phyloP scores from a whole-genome alignment of 1,140 invertebrate species.

The Pectinophora gossypiella region DNA sequence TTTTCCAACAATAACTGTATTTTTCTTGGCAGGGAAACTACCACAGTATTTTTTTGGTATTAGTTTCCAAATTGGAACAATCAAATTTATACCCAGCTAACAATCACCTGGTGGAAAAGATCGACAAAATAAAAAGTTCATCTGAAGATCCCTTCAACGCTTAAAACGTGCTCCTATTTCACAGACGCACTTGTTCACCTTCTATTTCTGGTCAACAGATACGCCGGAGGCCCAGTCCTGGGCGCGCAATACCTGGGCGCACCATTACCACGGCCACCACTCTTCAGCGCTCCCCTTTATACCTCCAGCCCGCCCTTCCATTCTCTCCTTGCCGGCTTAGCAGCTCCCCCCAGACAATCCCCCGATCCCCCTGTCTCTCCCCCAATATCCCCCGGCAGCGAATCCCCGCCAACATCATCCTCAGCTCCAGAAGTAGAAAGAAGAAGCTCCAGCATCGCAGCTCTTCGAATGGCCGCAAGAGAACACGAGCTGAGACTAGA shows the following conservation, averaged over 20 bases:
- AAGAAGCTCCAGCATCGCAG: slow-evolving; percentile 92
- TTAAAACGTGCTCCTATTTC: no score
- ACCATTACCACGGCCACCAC: slow-evolving; percentile 79
- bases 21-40: no score
- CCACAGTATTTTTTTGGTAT: no score
- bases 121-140: no score
- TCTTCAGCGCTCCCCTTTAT: slow-evolving; percentile 79
- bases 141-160: no score
- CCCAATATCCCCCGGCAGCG: slow-evolving; percentile 67
- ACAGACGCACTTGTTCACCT: no score
- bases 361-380: slow-evolving; percentile 78
- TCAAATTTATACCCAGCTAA: no score
- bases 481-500: slow-evolving; percentile 93
- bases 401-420: slow-evolving; percentile 59
- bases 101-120: no score
- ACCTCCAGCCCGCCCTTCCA: slow-evolving; percentile 87
- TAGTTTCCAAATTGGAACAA: no score
- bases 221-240: slow-evolving; percentile 48
- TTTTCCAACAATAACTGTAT: no score
- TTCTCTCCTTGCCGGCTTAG: slow-evolving; percentile 88
- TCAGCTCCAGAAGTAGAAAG: slow-evolving; percentile 81
- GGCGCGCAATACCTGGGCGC: slow-evolving; percentile 78
- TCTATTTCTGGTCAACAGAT: slow-evolving; percentile 35
- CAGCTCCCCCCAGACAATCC: slow-evolving; percentile 79
- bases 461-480: slow-evolving; percentile 91